A percentile compares a stretch with the other conserved stretches of the same genome.
phyloP scores from a whole-genome alignment of 2,888 invertebrate species.

The Drosophila melanosoma region DNA sequence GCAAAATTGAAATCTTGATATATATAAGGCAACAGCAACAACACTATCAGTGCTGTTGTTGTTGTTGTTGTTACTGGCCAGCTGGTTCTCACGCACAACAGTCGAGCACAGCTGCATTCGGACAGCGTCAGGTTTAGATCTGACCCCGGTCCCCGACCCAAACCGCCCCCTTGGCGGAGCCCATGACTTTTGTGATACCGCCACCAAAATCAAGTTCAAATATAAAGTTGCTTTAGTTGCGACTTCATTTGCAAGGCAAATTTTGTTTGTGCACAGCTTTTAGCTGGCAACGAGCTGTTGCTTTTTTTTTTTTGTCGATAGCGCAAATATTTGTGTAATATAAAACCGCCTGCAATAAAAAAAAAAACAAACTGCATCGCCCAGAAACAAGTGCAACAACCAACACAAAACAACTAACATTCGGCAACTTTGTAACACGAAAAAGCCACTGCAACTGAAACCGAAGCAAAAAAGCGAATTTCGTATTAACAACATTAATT shows the following conservation, averaged over 20 bases:
- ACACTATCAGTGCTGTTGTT: constrained; percentile 27
- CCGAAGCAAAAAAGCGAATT: constrained; percentile 56
- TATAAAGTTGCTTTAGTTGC: constrained; percentile 60
- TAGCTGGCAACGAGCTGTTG: constrained; percentile 35
- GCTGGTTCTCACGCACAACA: constrained; percentile 80
- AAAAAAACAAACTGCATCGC: constrained; percentile 38
- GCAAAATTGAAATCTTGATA: constrained; percentile 79
- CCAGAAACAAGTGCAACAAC: constrained; percentile 64
- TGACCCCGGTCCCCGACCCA: constrained; percentile 63
- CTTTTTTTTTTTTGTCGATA: constrained; percentile 62
- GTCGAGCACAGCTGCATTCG: constrained; percentile 68
- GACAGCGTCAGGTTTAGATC: constrained; percentile 61
- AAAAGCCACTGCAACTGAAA: constrained; percentile 55
- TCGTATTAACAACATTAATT: constrained; percentile 78
- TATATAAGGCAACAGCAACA: constrained; percentile 66
- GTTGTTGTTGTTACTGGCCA: constrained; percentile 50
- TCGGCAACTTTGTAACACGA: constrained; percentile 68
- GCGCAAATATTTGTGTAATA: constrained; percentile 74
- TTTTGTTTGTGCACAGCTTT: constrained; percentile 49
- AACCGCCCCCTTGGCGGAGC: constrained; percentile 39
- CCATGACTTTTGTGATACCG: constrained; percentile 68
- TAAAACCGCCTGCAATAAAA: constrained; percentile 77
- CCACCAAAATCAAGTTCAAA: constrained; percentile 81
- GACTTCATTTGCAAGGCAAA: constrained; percentile 75
- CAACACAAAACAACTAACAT: constrained; percentile 47